phyloP scores from a whole-genome alignment of 2,113 vertebrate species.

The Peromyscus maniculatus region DNA sequence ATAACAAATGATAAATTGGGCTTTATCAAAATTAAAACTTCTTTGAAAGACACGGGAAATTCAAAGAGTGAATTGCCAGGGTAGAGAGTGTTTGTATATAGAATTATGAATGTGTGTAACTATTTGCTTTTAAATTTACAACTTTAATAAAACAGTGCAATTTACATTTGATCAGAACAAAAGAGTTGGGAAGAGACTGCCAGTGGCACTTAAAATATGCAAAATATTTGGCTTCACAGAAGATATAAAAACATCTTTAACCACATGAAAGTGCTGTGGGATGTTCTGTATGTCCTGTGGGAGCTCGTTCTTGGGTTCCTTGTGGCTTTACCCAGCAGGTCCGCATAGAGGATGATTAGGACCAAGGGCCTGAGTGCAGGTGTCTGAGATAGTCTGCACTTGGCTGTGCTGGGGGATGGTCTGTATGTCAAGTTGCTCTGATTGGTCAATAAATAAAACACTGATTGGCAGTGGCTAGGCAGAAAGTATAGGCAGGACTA shows the following conservation, averaged over 20 bases:
- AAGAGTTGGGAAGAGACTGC: background rate
- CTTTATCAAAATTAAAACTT: constrained; percentile 28
- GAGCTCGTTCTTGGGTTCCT: too few species aligned
- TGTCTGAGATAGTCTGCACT: too few species aligned
- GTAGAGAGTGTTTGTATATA: background rate
- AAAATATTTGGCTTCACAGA: background rate
- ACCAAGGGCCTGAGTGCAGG: too few species aligned
- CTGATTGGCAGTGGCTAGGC: too few species aligned
- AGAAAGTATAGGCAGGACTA: too few species aligned
- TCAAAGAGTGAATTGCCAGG: background rate
- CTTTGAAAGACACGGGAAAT: background rate
- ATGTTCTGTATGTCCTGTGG: too few species aligned
- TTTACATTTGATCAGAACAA: background rate
- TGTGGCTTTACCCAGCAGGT: too few species aligned
- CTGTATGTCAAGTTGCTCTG: too few species aligned
- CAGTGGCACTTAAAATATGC: background rate
- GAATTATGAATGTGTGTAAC: background rate
- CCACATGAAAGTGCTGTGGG: background rate
- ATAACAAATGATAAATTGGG: background rate
- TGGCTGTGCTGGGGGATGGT: too few species aligned
- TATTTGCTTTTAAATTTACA: background rate
- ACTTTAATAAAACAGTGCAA: background rate
- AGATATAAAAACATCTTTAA: background rate
- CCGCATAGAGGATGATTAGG: too few species aligned
- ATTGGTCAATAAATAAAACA: too few species aligned